Evolutionary conservation across 2,113 vertebrate genomes (phyloP).

Genomic region (Todiramphus saurophagus): DNA sequence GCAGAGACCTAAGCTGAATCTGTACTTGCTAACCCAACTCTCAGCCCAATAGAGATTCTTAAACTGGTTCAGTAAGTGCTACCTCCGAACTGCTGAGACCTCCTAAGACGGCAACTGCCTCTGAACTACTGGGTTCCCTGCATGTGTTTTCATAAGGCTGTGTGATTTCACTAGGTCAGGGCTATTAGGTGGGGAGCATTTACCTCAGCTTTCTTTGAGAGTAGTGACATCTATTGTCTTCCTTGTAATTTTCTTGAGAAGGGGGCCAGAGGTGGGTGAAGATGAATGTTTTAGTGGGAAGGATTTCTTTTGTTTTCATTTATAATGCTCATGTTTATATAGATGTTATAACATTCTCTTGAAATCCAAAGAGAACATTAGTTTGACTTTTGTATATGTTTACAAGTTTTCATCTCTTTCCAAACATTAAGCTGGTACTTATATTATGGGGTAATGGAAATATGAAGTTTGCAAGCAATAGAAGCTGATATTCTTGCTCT

Average conservation of each 20-base stretch:
- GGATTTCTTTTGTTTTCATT: not conserved
- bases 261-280: not conserved
- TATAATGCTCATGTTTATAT: not conserved
- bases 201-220: not conserved
- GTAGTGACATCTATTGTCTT: not conserved
- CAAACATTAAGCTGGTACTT: not conserved
- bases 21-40: not conserved
- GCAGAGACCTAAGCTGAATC: not conserved
- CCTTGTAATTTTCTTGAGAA: not conserved
- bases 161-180: not conserved
- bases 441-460: not conserved
- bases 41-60: not conserved
- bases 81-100: not conserved
- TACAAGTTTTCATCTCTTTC: not conserved
- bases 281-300: not conserved
- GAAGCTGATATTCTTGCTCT: not conserved
- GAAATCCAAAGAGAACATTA: not conserved
- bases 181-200: rapidly evolving
- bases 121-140: not conserved
- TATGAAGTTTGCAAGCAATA: not conserved
- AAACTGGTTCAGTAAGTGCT: not conserved
- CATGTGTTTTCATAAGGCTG: not conserved
- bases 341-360: not conserved
- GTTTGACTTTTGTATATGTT: not conserved
- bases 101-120: not conserved